Conservation (phyloP, 2,888 invertebrate genomes). For the Drosophila sordidula region DNA sequence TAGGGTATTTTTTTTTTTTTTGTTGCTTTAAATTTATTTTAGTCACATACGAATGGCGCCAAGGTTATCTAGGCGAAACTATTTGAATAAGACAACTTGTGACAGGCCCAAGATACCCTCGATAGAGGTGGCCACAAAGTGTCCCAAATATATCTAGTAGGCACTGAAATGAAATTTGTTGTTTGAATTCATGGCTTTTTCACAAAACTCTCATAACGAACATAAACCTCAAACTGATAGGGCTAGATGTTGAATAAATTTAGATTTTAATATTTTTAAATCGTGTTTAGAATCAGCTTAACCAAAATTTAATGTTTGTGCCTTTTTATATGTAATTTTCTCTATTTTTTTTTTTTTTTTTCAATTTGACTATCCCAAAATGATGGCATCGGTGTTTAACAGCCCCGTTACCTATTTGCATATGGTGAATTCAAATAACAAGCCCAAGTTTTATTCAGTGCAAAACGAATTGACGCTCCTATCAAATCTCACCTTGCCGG, state of each 20-base stretch:
- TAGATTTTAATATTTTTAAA: slow-evolving; percentile 11
- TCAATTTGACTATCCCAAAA: neutral
- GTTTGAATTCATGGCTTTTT: neutral
- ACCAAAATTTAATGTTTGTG: slow-evolving; percentile 28
- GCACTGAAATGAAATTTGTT: neutral
- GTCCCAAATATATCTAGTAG: slow-evolving; percentile 8
- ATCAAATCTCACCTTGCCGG: no score
- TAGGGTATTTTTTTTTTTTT: neutral
- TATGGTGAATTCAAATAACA: slow-evolving; percentile 1
- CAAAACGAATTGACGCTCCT: neutral
- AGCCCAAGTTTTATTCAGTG: neutral
- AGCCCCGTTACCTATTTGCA: neutral
- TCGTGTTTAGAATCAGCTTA: neutral
- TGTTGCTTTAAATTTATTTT: neutral
- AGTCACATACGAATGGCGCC: neutral
- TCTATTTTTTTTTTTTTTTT: neutral
- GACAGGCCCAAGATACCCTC: neutral
- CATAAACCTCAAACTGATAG: neutral
- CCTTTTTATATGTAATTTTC: neutral
- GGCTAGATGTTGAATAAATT: neutral
- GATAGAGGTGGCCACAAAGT: neutral
- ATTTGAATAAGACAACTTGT: neutral
- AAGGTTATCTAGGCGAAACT: neutral
- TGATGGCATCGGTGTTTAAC: slow-evolving; percentile 1
- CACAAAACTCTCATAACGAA: neutral